Base-by-base conservation (phyloP, 2,797 vertebrate species). In the Esox masquinongy region DNA sequence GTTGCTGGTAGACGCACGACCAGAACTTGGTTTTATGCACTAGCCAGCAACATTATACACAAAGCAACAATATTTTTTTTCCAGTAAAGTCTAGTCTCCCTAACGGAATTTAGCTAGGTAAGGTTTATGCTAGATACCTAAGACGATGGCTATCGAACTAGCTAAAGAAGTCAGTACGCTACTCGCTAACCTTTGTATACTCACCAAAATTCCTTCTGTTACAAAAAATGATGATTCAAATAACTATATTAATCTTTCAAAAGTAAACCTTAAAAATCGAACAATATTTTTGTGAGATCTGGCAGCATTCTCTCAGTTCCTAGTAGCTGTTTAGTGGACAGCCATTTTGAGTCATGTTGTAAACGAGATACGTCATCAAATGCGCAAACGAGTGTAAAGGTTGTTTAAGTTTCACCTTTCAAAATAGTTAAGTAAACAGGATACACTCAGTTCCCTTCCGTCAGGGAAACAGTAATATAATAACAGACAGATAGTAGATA, bases 281-380 rank as follows among this genome's bases (percentile, higher is more conserved):
- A 66, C 29, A 8, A 17, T 17, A 8, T 17, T 14, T 34, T 67
- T 29, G 29, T 31, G 26, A 19, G 31, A 36, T 36, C 7, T 19
- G 64, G 26, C 11, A 31, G 29, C 16, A 17, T 31, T 66, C 63
- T 66, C 3, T 67, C 64, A 31, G 64, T 31, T 17, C 26, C 17
- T 17, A 66, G 14, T 19, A 7, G 16, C 6, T 29, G 64, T 34
- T 17, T 15, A 31, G 63, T 31, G 14, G 26, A 19, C 39, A n/a
- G 47, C 47, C 70, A 71, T 71, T 29, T 71, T 71, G 63, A 68
- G 16, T 51, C 43, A 26, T 69, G 74, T 68, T 68, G 66, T 26
- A 39, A 74, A 68, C 64, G 74, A 56, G 31, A n/a, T 24, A 36
- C 67, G 56, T 63, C 49, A 68, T 69, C 59, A 34, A 31, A 66